Evolutionary conservation across 1,140 invertebrate genomes (phyloP).

Genomic region (Globodera ellingtonae): DNA sequence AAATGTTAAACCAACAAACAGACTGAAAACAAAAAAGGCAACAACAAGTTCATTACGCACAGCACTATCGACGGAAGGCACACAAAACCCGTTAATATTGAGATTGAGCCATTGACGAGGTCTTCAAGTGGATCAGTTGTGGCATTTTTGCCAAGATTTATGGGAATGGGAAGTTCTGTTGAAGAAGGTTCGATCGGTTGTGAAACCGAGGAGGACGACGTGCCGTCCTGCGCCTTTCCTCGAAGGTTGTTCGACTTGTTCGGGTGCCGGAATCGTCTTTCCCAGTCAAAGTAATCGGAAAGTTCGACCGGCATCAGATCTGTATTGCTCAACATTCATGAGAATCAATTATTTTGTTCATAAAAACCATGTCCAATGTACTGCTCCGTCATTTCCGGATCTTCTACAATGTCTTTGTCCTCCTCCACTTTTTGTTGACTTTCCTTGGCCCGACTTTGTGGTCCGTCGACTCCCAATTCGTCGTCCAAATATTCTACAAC

Average conservation of each 20-base stretch:
- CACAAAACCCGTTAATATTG: not conserved
- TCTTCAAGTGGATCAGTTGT: not conserved
- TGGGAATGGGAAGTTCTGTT: not conserved
- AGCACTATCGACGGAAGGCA: constrained; percentile 44
- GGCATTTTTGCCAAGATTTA: not conserved
- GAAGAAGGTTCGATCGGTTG: not conserved
- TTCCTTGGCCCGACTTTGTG: no score
- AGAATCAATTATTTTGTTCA: not conserved
- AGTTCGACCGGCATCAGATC: constrained; percentile 21
- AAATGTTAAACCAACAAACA: no score
- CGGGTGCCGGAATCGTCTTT: not conserved
- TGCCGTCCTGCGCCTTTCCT: not conserved
- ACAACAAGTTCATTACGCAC: constrained; percentile 8
- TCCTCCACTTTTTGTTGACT: not conserved
- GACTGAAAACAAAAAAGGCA: no score
- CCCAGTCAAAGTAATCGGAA: constrained; percentile 18
- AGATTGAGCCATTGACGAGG: not conserved
- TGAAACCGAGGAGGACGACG: not conserved
- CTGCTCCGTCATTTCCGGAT: not conserved
- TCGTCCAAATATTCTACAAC: constrained; percentile 28
- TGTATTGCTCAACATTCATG: not conserved
- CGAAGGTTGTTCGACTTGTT: not conserved
- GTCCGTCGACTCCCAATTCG: not conserved
- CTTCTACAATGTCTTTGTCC: not conserved
- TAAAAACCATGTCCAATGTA: not conserved